phyloP scores from a whole-genome alignment of 2,797 vertebrate genomes.

The Mionectes olivaceus region DNA sequence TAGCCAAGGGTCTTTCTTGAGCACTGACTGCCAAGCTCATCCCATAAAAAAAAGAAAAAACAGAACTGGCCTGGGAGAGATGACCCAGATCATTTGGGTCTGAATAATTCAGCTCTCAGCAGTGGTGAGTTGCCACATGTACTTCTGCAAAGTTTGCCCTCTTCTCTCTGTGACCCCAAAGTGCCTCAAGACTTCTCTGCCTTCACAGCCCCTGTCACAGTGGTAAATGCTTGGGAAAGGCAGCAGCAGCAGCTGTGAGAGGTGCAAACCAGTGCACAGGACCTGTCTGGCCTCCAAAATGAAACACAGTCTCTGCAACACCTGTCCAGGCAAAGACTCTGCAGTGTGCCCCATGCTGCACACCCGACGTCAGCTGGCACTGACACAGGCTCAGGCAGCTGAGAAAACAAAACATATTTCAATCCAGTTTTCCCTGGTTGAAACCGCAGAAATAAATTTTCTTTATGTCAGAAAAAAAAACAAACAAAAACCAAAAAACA shows the following conservation, averaged over 20 bases:
- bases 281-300: not conserved
- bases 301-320: not conserved
- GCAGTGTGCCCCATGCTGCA: fast-evolving
- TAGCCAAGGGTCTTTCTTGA: not conserved
- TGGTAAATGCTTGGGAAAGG: not conserved
- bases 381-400: not conserved
- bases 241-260: not conserved
- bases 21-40: not conserved
- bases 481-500: no score
- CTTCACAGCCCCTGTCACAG: not conserved
- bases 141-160: not conserved
- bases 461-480: not conserved
- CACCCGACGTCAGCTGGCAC: fast-evolving
- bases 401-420: not conserved
- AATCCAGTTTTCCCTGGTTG: not conserved
- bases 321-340: not conserved
- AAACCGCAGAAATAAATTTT: not conserved
- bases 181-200: not conserved
- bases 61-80: not conserved
- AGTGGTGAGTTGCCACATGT: fast-evolving
- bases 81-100: not conserved
- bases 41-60: not conserved
- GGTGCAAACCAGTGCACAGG: not conserved
- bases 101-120: not conserved
- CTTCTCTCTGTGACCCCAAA: not conserved